Evolutionary conservation across 35 echinoderm and acorn worm species (phyloP).

Genomic region (Apostichopus parvimensis): DNA sequence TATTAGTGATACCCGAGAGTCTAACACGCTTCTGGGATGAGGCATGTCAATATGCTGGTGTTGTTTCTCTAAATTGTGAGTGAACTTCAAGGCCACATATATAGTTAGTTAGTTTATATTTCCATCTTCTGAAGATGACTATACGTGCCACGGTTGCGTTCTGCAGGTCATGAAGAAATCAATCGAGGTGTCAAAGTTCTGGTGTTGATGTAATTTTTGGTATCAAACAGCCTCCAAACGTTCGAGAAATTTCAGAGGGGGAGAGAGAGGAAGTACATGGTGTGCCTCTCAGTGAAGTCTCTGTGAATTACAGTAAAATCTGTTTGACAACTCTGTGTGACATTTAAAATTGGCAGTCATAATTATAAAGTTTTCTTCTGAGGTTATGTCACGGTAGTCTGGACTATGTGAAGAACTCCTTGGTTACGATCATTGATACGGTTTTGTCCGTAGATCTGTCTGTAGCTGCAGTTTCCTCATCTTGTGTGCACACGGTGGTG

Average conservation of each 20-base stretch:
- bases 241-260: too few species aligned
- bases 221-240: too few species aligned
- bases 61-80: neutral
- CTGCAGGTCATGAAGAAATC: neutral
- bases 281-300: neutral
- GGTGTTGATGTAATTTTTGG: neutral
- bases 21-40: neutral
- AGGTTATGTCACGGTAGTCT: neutral
- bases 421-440: neutral
- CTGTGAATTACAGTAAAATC: neutral
- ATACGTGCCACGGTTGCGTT: neutral
- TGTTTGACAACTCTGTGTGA: neutral
- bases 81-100: too few species aligned
- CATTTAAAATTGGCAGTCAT: neutral
- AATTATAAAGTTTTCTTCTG: neutral
- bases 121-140: neutral
- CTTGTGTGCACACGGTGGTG: too few species aligned
- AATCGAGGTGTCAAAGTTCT: neutral
- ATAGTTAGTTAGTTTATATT: too few species aligned
- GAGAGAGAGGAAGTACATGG: too few species aligned
- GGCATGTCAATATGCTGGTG: neutral
- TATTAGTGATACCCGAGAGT: neutral
- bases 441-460: too few species aligned
- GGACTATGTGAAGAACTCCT: neutral
- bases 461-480: too few species aligned